A percentile compares a stretch with the other conserved stretches of the same genome.
Conservation (phyloP, 2,797 vertebrate species). For the Parotocinclus haroldoi region DNA sequence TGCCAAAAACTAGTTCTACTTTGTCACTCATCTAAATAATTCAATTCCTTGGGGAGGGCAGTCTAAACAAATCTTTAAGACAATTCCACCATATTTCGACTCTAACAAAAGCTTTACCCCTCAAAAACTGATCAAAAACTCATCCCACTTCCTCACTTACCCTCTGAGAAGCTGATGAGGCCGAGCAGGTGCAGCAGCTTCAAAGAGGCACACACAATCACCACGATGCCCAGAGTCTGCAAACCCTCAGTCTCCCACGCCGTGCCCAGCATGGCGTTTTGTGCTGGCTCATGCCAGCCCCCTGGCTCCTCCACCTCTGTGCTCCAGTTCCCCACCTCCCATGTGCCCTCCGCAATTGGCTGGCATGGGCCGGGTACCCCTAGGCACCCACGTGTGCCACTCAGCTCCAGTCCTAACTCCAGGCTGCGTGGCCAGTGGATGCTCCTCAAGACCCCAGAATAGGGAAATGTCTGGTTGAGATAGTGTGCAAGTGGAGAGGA, state of each 20-base stretch:
- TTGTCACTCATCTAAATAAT: no score
- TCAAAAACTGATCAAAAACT: no score
- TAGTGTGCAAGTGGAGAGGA: conserved; percentile 4
- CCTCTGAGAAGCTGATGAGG: conserved; percentile 98
- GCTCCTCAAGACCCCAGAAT: conserved; percentile 19
- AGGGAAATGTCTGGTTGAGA: conserved; percentile 38
- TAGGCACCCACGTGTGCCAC: conserved; percentile 63
- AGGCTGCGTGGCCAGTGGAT: conserved; percentile 50
- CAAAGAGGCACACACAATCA: conserved; percentile 94
- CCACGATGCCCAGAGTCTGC: conserved; percentile 97
- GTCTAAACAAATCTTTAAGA: no score
- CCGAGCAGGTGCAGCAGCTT: conserved; percentile 98
- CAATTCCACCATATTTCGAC: no score
- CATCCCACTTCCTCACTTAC: conserved; percentile 72
- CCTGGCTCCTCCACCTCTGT: conserved; percentile 59
- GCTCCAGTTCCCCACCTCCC: conserved; percentile 70
- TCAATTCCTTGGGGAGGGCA: no score
- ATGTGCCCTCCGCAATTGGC: conserved; percentile 58
- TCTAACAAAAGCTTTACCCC: no score
- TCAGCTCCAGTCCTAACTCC: conserved; percentile 59
- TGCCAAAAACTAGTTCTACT: no score
- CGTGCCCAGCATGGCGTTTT: conserved; percentile 83
- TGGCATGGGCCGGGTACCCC: conserved; percentile 56
- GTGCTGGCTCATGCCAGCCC: conserved; percentile 63
- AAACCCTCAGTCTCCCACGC: conserved; percentile 98